A percentile compares a stretch with the other conserved stretches of the same genome.
These are phyloP conservation scores for Tenthredo distinguenda DNA, from an alignment of 2,888 invertebrate species.

Conservation along the genomic window DNA sequence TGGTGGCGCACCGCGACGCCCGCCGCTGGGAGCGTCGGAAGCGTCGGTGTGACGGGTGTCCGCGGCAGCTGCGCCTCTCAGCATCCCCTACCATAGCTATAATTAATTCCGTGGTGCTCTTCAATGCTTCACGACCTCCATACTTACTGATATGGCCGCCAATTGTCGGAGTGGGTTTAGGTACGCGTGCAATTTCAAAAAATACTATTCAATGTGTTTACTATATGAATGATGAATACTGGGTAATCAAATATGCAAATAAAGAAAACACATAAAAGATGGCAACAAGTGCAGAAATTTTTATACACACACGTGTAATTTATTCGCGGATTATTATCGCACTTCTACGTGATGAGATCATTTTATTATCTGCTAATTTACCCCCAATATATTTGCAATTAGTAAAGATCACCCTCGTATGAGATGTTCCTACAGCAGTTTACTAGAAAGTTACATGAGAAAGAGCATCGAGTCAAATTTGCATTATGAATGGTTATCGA, in stretches of 20 bases:
- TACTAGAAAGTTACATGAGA: neutral
- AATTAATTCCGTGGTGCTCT: slow-evolving; percentile 70
- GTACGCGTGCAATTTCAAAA: neutral
- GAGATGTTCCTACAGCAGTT: neutral
- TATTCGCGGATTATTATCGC: neutral
- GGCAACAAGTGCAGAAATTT: neutral
- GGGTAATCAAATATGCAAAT: neutral
- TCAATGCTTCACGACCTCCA: slow-evolving; percentile 42
- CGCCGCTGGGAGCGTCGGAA: slow-evolving; percentile 40
- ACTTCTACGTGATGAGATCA: neutral
- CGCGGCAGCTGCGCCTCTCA: slow-evolving; percentile 70
- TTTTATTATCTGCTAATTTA: neutral
- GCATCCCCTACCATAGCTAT: slow-evolving; percentile 63
- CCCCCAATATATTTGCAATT: neutral
- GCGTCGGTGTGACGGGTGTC: slow-evolving; percentile 67
- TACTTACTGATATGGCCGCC: slow-evolving; percentile 38
- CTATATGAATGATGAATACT: neutral
- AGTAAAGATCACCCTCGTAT: neutral
- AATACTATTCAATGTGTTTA: neutral
- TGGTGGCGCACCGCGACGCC: slow-evolving; percentile 50
- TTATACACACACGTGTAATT: neutral
- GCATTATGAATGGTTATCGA: neutral
- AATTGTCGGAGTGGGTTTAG: neutral
- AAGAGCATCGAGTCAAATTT: neutral
- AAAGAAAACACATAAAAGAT: neutral